Conservation (phyloP, 2,113 vertebrate genomes). For the Choloepus hoffmanni region DNA sequence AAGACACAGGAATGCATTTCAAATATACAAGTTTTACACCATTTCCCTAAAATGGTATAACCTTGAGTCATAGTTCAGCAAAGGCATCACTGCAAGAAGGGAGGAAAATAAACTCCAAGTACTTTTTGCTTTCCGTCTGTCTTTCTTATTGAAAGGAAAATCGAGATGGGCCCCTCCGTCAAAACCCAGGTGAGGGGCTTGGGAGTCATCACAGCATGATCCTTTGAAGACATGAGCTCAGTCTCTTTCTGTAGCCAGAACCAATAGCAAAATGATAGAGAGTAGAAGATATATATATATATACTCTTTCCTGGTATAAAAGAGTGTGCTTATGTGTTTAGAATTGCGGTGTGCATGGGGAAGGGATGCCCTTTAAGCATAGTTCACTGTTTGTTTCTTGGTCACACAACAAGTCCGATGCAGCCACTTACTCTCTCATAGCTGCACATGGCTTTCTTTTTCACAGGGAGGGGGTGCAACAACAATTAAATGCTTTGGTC, state of each 20-base stretch:
- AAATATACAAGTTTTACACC: background rate
- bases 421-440: background rate
- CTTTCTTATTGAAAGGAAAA: slow-evolving; percentile 45
- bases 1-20: background rate
- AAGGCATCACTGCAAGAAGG: slow-evolving; percentile 27
- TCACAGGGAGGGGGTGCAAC: background rate
- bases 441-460: background rate
- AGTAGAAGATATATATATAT: too few relatives aligned
- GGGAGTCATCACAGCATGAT: background rate
- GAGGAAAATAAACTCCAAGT: background rate
- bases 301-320: background rate
- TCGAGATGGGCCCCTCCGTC: background rate
- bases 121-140: background rate
- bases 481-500: background rate
- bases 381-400: background rate
- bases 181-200: background rate
- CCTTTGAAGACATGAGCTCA: background rate
- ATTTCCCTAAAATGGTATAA: background rate
- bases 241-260: slow-evolving; percentile 3
- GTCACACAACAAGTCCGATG: background rate
- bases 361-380: background rate
- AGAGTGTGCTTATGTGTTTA: background rate
- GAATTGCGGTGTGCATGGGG: too few relatives aligned
- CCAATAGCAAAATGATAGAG: background rate
- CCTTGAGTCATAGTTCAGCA: slow-evolving; percentile 23